phyloP scores from a whole-genome alignment of 1,140 invertebrate genomes.

The Euura saliciscinereae region DNA sequence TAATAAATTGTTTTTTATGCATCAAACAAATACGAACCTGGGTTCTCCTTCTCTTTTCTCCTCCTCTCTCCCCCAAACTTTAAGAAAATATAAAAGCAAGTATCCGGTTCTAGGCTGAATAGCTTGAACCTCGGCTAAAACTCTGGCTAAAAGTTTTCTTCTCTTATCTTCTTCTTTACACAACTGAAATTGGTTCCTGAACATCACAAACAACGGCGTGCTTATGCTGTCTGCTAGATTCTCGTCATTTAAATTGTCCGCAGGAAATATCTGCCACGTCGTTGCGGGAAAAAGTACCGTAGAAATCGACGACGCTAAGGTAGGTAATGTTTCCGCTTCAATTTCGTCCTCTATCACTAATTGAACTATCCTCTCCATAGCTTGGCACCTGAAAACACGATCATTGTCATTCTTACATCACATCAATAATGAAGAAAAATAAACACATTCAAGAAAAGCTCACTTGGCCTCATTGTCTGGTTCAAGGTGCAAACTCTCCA shows the following conservation, averaged over 20 bases:
- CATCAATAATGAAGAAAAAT: slow-evolving; percentile 9
- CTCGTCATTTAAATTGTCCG: slow-evolving; percentile 59
- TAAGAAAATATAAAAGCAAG: slow-evolving; percentile 84
- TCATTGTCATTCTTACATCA: too few relatives aligned
- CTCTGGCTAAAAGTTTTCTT: slow-evolving; percentile 73
- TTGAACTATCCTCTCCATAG: slow-evolving; percentile 74
- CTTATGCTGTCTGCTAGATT: slow-evolving; percentile 77
- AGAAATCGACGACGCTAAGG: slow-evolving; percentile 62
- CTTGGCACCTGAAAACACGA: slow-evolving; percentile 62
- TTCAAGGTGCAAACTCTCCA: slow-evolving; percentile 70
- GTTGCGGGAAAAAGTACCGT: slow-evolving; percentile 62
- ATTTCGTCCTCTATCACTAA: slow-evolving; percentile 70
- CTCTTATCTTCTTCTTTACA: slow-evolving; percentile 79
- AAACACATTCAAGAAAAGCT: slow-evolving; percentile 27
- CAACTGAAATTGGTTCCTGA: slow-evolving; percentile 74
- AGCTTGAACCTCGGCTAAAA: slow-evolving; percentile 77
- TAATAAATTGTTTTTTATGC: too few relatives aligned
- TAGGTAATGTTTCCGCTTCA: slow-evolving; percentile 66
- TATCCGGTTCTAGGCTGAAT: slow-evolving; percentile 80
- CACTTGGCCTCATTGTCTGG: slow-evolving; percentile 65
- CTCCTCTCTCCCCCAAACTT: slow-evolving; percentile 72
- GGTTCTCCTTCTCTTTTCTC: slow-evolving; percentile 65
- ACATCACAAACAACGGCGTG: slow-evolving; percentile 81
- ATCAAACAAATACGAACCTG: slow-evolving; percentile 34
- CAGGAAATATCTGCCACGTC: slow-evolving; percentile 58